A percentile compares a stretch with the other conserved stretches of the same genome.
Evolutionary conservation across 2,797 vertebrate genomes (phyloP).

Genomic region (Pygocentrus nattereri): DNA sequence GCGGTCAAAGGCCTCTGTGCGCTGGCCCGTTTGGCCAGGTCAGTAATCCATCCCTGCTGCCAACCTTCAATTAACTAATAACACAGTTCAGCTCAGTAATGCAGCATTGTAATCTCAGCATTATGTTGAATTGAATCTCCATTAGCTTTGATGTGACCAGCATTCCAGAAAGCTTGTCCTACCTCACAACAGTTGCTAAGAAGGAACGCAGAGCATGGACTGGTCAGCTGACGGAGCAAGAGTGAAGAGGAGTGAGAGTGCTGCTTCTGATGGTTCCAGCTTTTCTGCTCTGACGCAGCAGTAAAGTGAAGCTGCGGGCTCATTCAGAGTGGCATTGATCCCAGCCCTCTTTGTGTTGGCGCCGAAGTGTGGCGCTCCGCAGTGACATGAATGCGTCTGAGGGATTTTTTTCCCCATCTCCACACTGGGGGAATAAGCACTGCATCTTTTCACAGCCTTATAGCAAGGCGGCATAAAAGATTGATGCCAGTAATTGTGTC

Average conservation of each 20-base stretch:
- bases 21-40: no score
- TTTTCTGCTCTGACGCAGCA: not conserved
- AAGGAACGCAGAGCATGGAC: no score
- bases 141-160: no score
- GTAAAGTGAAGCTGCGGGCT: not conserved
- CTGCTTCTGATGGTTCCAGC: not conserved
- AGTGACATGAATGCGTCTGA: conserved; percentile 38
- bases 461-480: conserved; percentile 46
- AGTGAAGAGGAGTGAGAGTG: not conserved
- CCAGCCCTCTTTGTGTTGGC: conserved; percentile 37
- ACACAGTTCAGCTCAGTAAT: no score
- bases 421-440: conserved; percentile 37
- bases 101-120: no score
- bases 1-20: no score
- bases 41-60: no score
- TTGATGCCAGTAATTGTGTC: conserved; percentile 53
- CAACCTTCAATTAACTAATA: no score
- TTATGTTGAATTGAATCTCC: no score
- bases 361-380: conserved; percentile 45
- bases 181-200: not conserved
- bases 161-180: not conserved
- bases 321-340: conserved; percentile 49
- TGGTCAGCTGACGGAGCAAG: not conserved
- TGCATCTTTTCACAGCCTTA: conserved; percentile 43
- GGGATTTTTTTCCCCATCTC: conserved; percentile 39